Evolutionary conservation across 2,888 invertebrate species (phyloP), one percentile per base, ranked within the genome.

Genomic region (Dynastes hyllus): DNA sequence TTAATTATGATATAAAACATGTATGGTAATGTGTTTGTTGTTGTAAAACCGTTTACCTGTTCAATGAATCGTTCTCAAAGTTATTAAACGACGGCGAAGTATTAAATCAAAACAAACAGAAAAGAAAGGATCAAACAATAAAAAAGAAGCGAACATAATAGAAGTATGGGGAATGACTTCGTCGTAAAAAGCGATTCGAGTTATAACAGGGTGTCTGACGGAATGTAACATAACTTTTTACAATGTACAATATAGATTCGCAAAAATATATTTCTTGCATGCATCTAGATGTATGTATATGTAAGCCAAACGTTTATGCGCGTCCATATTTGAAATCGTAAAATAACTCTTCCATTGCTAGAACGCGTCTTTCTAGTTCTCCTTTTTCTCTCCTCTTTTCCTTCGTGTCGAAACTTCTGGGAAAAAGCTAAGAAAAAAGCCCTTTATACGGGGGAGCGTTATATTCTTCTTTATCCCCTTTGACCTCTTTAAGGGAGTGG

Each of bases 191-290:
- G 27, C 63, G 51, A 78, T 40, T 45, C 63, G 40, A 71, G 71
- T 78, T 71, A 40, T 73, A 73, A 73, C 73, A 61, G 27, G 73
- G 69, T 69, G 51, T 73, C 27, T 55, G 73, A 58, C 78, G 69
- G 71, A 61, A 63, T 77, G 83, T 84, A 45, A 45, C 45, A 85
- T 85, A 84, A 85, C 84, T 82, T 86, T 86, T 86, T 86, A 86
- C 85, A 86, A 84, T 86, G 84, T 85, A 85, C 83, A 85, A 85
- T 86, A 85, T 85, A 85, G 71, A 71, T 85, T 78, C 78, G 40
- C 61, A 45, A 71, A 71, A 71, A 71, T 71, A 71, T 71, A 71
- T 71, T 55, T 71, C 55, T 22, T 58, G n/a, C 32, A 71, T 50
- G 58, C 40, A 58, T 58, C 22, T 8, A 6, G 22, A 58, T 58